Percentiles rank a stretch among this genome's conserved stretches.
Conservation (phyloP, 1,140 invertebrate genomes). For the Trachymyrmex septentrionalis region DNA sequence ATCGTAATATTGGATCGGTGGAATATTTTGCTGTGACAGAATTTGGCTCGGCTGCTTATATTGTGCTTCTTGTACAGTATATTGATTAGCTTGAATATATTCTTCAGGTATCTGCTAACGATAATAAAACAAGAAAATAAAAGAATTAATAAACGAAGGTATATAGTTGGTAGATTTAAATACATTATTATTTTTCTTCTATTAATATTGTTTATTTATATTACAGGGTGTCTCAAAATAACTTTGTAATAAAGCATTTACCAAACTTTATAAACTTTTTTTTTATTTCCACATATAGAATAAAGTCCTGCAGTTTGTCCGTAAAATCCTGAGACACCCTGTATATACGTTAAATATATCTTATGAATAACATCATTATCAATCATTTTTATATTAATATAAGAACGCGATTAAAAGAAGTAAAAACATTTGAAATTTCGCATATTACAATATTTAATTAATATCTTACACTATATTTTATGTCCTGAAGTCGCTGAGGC, state of each 20-base stretch:
- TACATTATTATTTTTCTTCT: not conserved
- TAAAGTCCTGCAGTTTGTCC: no score
- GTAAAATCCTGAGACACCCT: no score
- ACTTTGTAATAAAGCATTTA: no score
- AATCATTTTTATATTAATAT: not conserved
- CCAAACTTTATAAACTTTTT: no score
- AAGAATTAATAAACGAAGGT: not conserved
- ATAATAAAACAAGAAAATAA: conserved; percentile 26
- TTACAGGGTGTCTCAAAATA: not conserved
- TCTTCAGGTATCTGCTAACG: conserved; percentile 68
- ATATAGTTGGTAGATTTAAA: not conserved
- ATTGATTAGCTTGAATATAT: conserved; percentile 66
- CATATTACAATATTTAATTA: not conserved
- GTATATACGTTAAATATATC: no score
- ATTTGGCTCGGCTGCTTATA: conserved; percentile 62
- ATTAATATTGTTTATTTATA: conserved; percentile 7
- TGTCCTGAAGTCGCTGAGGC: conserved; percentile 46
- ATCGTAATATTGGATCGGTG: conserved; percentile 68
- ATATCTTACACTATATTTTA: conserved; percentile 58
- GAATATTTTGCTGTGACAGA: conserved; percentile 60
- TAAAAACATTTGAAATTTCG: conserved; percentile 7
- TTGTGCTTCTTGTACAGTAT: conserved; percentile 48
- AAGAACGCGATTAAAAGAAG: not conserved
- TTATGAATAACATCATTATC: not conserved
- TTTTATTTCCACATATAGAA: no score